Evolutionary conservation across 2,797 vertebrate species (phyloP).

Genomic region (Channa striata): DNA sequence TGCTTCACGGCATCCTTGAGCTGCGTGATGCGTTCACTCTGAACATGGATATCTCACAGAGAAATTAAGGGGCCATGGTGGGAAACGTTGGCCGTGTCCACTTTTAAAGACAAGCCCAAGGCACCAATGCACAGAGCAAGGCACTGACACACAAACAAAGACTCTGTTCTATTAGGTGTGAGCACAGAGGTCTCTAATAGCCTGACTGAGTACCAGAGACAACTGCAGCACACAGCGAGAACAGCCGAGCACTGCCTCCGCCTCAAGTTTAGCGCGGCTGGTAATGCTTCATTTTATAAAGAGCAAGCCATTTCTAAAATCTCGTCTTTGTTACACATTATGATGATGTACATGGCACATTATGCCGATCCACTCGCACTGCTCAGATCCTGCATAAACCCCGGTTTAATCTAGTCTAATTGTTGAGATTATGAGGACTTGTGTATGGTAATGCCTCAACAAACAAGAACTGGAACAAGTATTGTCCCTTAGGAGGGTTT

Average conservation of each 20-base stretch:
- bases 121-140: constrained; percentile 34
- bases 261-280: constrained; percentile 23
- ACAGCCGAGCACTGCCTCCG: constrained; percentile 8
- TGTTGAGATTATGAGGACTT: constrained; percentile 75
- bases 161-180: constrained; percentile 39
- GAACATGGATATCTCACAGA: constrained; percentile 62
- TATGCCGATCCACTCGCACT: constrained; percentile 35
- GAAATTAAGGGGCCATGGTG: constrained; percentile 61
- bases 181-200: constrained; percentile 58
- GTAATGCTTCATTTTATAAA: constrained; percentile 33
- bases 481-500: constrained; percentile 66
- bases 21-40: constrained; percentile 55
- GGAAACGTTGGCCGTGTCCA: constrained; percentile 55
- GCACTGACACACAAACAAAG: constrained; percentile 43
- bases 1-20: constrained; percentile 74
- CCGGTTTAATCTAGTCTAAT: constrained; percentile 75
- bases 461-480: constrained; percentile 73
- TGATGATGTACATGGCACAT: constrained; percentile 33
- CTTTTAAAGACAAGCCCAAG: constrained; percentile 59
- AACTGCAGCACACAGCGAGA: constrained; percentile 30
- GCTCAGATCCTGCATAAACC: constrained; percentile 64
- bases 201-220: constrained; percentile 40
- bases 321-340: constrained; percentile 42
- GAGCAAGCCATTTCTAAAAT: constrained; percentile 37
- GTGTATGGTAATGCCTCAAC: constrained; percentile 70